Base-by-base conservation (phyloP, 1,140 invertebrate species). In the Formica selysi region DNA sequence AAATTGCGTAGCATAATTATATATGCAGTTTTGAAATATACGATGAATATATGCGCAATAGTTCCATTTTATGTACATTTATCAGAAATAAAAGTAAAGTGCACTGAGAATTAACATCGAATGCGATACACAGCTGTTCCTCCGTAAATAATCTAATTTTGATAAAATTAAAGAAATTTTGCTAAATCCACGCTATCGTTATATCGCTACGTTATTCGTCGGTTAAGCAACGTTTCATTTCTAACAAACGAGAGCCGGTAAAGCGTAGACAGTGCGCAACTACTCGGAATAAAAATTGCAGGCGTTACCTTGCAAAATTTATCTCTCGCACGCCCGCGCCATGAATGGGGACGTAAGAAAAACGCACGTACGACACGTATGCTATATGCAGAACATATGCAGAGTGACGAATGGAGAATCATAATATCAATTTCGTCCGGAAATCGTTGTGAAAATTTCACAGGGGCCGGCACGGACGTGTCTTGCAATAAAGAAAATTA, bases 361-460 rank as follows among this genome's bases (percentile, higher is more conserved):
- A 81, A 71, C 36, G 67, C 3, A 54, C 64, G 32, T 67, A 48
- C 11, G 19, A 62, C 29, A 57, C 67, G 19, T 83, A 73, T 22
- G 32, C 44, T 62, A 78, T 78, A 44, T 22, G 29, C 13, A 29
- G 38, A 4, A 16, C 13, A 68, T 26, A 19, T 5, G 29, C 38
- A 71, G 26, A 68, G 41, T 70, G 68, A 85, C 67, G 29, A 84
- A 73, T 81, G 32, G 57, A 85, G 59, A 71, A 73, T 81, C 62
- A 80, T 62, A 62, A 67, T 54, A 83, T 76, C 81, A 88, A 86
- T 90, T 89, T 89, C 36, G 62, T 41, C n/a, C 16, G 87, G 76
- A 89, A 87, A 90, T 89, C 79, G 74, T 10, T 51, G 65, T 85
- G 86, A 89, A 89, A 84, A 84, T 84, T 84, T 86, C 44, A 36